Base-by-base conservation (phyloP, 2,888 invertebrate species). In the Tenthredo livida region DNA sequence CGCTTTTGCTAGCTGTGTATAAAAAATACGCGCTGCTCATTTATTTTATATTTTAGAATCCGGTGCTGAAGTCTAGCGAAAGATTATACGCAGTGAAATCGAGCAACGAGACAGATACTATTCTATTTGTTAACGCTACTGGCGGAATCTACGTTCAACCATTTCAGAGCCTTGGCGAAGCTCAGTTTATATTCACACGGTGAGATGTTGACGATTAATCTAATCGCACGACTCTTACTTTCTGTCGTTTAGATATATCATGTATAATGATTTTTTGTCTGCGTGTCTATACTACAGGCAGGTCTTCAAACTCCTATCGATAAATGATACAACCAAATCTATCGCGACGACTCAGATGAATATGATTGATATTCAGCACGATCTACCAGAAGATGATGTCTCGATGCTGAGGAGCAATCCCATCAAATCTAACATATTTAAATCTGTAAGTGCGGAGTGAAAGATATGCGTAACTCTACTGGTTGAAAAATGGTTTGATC, bases 61-160 rank as follows among this genome's bases (percentile, higher is more conserved):
- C 93, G 43, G 88, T 93, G 78, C 88, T 93, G 84, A 93, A 93
- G 86, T 92, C 93, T n/a, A 93, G 93, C 86, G 93, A 94, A 88
- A 90, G 94, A 87, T 86, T 91, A 29, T 94, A 94, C 85, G 90
- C 87, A 85, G 85, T 93, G 65, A 88, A 87, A 82, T 73, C 87
- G 7, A 88, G 90, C 17, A 89, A 88, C 7, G 88, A 90, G n/a
- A 85, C 88, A 70, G 89, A 88, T 25, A 88, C 90, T 0, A 91
- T 94, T 78, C 86, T 89, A 54, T 90, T 89, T 80, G 87, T 94
- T 10, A 92, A 91, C 86, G 91, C 93, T 67, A 90, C 92, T 50
- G 94, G 94, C 61, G 91, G 92, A 84, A 91, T 94, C 86, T 92
- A 93, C 84, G 90, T 94, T 17, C 94, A 94, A 87, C 93, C 94